Conservation (phyloP, 2,888 invertebrate genomes). For the Alloplasta piceator region DNA sequence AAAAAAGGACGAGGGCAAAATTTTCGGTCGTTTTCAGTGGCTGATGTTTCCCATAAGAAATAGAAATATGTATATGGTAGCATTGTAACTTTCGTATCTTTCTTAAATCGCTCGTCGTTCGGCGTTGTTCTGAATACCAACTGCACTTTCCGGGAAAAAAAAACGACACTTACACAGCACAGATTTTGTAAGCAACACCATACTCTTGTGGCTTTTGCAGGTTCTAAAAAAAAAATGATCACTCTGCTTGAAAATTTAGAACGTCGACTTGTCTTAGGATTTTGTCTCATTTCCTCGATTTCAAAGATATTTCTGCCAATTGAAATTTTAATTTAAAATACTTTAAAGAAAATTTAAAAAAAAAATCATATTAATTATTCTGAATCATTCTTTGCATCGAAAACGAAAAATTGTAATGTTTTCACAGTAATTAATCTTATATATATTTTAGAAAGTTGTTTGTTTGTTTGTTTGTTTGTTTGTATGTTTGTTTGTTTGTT, state of each 20-base stretch:
- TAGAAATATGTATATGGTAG: constrained; percentile 8
- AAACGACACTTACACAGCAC: not conserved
- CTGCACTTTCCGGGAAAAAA: constrained; percentile 47
- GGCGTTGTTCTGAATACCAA: constrained; percentile 51
- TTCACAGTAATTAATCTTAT: no score
- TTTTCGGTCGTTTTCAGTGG: constrained; percentile 3
- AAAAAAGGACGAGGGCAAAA: constrained; percentile 22
- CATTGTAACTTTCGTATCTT: constrained; percentile 45
- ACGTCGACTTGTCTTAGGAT: no score
- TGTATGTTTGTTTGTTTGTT: no score
- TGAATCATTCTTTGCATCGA: no score
- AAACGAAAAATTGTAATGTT: no score
- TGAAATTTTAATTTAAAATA: no score
- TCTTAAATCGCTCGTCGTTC: constrained; percentile 42
- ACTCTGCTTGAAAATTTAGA: no score
- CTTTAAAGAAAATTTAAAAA: no score
- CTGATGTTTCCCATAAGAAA: constrained; percentile 36
- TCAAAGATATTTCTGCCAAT: no score
- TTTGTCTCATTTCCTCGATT: no score
- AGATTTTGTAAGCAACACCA: constrained; percentile 4
- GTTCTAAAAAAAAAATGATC: not conserved
- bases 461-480: no score
- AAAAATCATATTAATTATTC: not conserved
- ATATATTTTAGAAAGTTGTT: no score
- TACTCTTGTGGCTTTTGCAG: constrained; percentile 34